Base-by-base conservation (phyloP, 2,888 invertebrate species). In the Eupithecia insigniata region DNA sequence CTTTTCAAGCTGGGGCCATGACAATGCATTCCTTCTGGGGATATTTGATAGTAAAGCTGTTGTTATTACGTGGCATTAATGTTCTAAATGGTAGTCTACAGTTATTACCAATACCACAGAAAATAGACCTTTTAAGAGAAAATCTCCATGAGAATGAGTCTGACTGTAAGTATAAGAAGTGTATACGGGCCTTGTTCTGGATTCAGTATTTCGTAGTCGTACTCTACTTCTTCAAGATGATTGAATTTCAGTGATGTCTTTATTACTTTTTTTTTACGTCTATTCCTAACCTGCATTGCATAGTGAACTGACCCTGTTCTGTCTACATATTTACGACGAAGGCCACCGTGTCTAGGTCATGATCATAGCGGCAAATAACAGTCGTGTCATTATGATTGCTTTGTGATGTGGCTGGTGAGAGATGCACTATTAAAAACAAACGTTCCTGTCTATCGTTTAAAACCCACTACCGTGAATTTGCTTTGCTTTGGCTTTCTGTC, bases 331-430 rank as follows among this genome's bases (percentile, higher is more conserved):
- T 6, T 34, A 67, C 69, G 62, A 60, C 65, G 66, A 66, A 68
- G 62, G 72, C 70, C 70, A 72, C 68, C 70, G 66, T 26, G 66
- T 46, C 28, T 62, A 39, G 68, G 75, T 72, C 75, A 72, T 69
- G 72, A 71, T 69, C 71, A 67, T 43, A 46, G 28, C 66, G 66
- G 43, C 46, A 46, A 34, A 36, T 64, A 36, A 64, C 64, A 62
- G 55, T 55, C 55, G 12, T 62, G 36, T 64, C 64, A 39, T 64
- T 55, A 51, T 58, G 36, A 22, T 36, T 22, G 36, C 14, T 34
- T 62, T 62, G 61, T 62, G 22, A 2, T 60, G 32, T 64, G 64
- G 7, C 22, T n/a, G 55, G 51, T 55, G 55, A 14, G 55, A 55
- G 55, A 55, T 55, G 55, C 55, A 55, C 26, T 55, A 26, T 26